Evolutionary conservation across 2,888 invertebrate genomes (phyloP), one percentile per base, ranked within the genome.

Genomic region (Empis livida): DNA sequence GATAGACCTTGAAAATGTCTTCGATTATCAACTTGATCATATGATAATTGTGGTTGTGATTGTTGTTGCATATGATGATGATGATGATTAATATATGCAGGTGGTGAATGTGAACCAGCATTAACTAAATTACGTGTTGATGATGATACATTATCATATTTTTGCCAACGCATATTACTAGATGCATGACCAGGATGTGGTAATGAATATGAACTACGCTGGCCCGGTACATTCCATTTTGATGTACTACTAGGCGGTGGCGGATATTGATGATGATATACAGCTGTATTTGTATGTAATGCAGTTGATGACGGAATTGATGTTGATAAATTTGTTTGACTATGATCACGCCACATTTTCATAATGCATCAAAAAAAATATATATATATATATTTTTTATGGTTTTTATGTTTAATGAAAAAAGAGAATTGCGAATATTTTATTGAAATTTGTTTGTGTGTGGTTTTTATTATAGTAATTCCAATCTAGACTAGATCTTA

Each of bases 151-250:
- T 46, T 51, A 48, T 54, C 50, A 40, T 48, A 53, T 42, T 50
- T 54, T 45, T 51, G 50, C 50, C 56, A 59, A 38, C 59, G 52
- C 51, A 48, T 48, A 51, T 58, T 58, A 45, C 58, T 59, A 6
- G 56, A 56, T 31, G 56, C 55, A 47, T 57, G 55, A n/a, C 55
- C 56, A 35, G 59, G 58, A 56, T 59, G 58, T 17, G 59, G 59
- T 27, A 59, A 49, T 9, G 59, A 59, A 49, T 58, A 56, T 38
- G 59, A 56, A 49, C 55, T 57, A 40, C 58, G 46, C 41, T 58
- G 58, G 17, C 49, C 56, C 30, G 57, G 49, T 15, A 55, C 48
- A 53, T 53, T 57, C 50, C 54, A 52, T 40, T 55, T 55, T 23
- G 10, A 20, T 23, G 53, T 53, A 46, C 53, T 53, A 30, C 51